phyloP scores from a whole-genome alignment of 1,140 invertebrate genomes.

The Hormaphis cornu region DNA sequence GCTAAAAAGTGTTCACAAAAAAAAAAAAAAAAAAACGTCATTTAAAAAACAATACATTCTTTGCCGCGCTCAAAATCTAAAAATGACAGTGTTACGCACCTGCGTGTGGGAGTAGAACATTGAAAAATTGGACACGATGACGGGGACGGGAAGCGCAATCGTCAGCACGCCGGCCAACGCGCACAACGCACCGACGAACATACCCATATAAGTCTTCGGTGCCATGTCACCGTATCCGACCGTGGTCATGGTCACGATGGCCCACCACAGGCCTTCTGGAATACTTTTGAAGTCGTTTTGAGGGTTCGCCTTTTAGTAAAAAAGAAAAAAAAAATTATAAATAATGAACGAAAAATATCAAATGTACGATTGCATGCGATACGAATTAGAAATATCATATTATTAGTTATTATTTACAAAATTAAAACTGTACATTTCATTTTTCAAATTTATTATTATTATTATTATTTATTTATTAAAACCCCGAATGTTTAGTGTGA shows the following conservation, averaged over 20 bases:
- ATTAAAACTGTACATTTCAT: too few species aligned
- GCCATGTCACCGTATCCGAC: conserved; percentile 99
- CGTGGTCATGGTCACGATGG: conserved; percentile 96
- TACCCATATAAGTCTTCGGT: conserved; percentile 88
- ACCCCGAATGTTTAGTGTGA: too few species aligned
- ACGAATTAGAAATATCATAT: too few species aligned
- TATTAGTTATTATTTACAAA: too few species aligned
- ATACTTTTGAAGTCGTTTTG: conserved; percentile 88
- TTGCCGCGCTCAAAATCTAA: background rate
- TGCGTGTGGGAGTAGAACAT: conserved; percentile 97
- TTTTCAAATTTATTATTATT: too few species aligned
- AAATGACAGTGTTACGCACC: conserved; percentile 20
- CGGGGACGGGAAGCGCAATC: conserved; percentile 92
- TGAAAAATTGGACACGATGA: conserved; percentile 97
- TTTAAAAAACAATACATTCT: too few species aligned
- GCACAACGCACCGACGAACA: conserved; percentile 93
- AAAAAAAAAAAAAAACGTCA: too few species aligned
- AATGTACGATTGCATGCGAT: too few species aligned
- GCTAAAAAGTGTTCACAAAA: too few species aligned
- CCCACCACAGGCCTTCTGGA: conserved; percentile 95
- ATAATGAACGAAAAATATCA: too few species aligned
- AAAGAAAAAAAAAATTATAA: background rate
- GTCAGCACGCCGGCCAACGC: conserved; percentile 92
- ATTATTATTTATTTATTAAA: too few species aligned
- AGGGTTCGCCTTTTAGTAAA: conserved; percentile 61